These are phyloP conservation scores for Pachycephala philippinensis DNA, from an alignment of 2,113 vertebrate species.

Conservation along the genomic window DNA sequence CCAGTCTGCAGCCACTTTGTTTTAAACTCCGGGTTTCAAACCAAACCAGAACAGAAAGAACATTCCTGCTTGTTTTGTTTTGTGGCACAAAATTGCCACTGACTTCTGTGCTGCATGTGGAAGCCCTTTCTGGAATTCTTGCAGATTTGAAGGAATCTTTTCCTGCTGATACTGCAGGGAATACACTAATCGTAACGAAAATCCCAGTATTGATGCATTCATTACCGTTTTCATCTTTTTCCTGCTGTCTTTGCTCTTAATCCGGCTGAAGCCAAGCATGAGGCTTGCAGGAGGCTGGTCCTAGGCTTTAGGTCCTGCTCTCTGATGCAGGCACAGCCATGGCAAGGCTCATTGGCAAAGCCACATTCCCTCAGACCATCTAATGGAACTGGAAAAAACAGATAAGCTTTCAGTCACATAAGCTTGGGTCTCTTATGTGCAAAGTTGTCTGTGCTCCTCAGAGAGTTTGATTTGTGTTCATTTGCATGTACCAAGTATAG, in stretches of 20 bases:
- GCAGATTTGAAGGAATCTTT: not conserved
- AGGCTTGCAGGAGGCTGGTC: not conserved
- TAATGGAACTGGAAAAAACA: not conserved
- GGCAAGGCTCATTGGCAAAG: not conserved
- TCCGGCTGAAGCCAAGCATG: not conserved
- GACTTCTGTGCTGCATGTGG: fast-evolving
- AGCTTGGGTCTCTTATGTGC: not conserved
- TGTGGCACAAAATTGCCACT: not conserved
- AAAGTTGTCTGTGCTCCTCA: not conserved
- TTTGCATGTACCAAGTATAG: not conserved
- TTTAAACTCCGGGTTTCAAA: not conserved
- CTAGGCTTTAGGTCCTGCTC: not conserved
- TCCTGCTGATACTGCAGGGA: not conserved
- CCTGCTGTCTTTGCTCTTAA: not conserved
- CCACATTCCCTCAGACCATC: not conserved
- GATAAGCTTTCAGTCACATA: not conserved
- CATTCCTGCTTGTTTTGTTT: not conserved
- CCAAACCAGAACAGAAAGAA: not conserved
- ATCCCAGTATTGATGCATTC: not conserved
- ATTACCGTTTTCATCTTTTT: not conserved
- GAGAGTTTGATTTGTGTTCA: conserved; percentile 4
- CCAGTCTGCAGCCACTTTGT: not conserved
- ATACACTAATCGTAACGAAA: not conserved
- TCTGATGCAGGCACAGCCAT: not conserved
- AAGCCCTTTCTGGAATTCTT: not conserved